Conservation (phyloP, 2,797 vertebrate genomes). For the Cygnus olor region DNA sequence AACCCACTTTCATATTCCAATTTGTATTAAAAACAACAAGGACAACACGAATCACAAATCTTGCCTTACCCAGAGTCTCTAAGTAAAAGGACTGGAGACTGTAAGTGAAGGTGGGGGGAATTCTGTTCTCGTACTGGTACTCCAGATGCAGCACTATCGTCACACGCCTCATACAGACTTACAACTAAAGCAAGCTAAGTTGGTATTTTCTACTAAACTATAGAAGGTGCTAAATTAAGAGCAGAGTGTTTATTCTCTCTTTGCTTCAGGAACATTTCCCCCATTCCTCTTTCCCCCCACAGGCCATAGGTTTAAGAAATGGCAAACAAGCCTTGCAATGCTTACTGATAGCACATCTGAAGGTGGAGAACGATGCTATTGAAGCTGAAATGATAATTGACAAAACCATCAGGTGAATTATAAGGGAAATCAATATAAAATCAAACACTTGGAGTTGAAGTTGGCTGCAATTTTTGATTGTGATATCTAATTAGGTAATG, state of each 20-base stretch:
- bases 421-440: neutral
- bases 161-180: too few relatives aligned
- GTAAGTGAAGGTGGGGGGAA: too few relatives aligned
- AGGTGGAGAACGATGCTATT: neutral
- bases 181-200: neutral
- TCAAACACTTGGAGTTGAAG: neutral
- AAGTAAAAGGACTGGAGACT: accelerated
- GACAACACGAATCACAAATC: neutral
- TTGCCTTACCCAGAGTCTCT: neutral
- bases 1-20: neutral
- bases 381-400: neutral
- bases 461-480: neutral
- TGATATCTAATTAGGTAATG: neutral
- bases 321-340: accelerated
- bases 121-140: neutral
- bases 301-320: neutral
- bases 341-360: too few relatives aligned
- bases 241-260: neutral
- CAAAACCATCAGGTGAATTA: neutral
- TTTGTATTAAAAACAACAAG: neutral
- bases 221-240: neutral
- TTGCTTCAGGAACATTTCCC: neutral
- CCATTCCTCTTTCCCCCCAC: neutral
- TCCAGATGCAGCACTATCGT: neutral
- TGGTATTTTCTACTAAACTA: neutral